Conservation (phyloP, 37 sponge, comb jelly and placozoan species). For the Halichondria panicea region DNA sequence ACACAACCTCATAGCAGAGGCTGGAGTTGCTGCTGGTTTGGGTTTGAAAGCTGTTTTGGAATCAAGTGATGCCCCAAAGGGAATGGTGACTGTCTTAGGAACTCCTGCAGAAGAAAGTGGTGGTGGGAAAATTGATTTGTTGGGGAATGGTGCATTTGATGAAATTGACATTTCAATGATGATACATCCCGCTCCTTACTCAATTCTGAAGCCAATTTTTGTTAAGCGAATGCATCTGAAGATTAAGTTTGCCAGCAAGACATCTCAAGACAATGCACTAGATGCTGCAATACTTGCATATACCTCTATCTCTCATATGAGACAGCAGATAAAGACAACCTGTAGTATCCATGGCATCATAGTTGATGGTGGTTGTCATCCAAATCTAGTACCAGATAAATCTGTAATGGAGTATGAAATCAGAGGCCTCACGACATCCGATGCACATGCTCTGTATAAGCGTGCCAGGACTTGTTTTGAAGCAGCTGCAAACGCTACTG, state of each 20-base stretch:
- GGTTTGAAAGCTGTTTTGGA: conserved; percentile 81
- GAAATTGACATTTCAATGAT: conserved; percentile 88
- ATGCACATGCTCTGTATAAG: conserved; percentile 22
- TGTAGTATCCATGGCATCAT: conserved; percentile 81
- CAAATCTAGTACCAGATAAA: conserved; percentile 75
- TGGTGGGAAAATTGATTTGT: conserved; percentile 78
- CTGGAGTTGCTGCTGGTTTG: conserved; percentile 80
- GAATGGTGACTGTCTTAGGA: conserved; percentile 71
- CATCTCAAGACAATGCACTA: conserved; percentile 79
- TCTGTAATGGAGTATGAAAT: conserved; percentile 55
- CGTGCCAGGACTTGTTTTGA: conserved; percentile 67
- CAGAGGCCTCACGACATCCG: conserved; percentile 41
- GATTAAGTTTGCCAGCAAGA: conserved; percentile 64
- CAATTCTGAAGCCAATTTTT: conserved; percentile 13
- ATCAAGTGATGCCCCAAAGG: conserved; percentile 15
- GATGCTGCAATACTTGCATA: conserved; percentile 92
- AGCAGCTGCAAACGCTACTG: conserved; percentile 78
- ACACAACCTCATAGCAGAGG: conserved; percentile 85
- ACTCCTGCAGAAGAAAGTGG: conserved; percentile 92
- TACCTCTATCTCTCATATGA: conserved; percentile 68
- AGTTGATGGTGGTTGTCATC: conserved; percentile 61
- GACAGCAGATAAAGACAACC: conserved; percentile 85
- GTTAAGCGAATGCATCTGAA: conserved; percentile 15
- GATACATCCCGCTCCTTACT: conserved; percentile 79
- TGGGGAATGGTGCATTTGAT: conserved; percentile 67